These are phyloP conservation scores for Mus spretus DNA, from an alignment of 2,797 vertebrate species.

Conservation along the genomic window DNA sequence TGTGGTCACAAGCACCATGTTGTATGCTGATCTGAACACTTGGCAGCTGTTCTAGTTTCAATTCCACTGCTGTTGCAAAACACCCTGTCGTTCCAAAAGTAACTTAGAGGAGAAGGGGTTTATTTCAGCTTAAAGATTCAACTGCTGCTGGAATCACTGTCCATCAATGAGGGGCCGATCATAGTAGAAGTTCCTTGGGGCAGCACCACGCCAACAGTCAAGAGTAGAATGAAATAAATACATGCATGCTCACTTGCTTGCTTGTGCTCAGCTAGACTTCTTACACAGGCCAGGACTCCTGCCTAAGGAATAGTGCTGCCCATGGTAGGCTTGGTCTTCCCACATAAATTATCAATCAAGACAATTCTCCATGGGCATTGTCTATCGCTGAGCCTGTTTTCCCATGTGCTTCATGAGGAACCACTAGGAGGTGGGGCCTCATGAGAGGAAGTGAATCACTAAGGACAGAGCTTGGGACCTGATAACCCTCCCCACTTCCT, in stretches of 20 bases:
- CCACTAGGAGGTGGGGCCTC: background rate
- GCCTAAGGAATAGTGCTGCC: background rate
- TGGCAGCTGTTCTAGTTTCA: background rate
- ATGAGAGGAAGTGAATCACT: background rate
- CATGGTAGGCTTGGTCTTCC: background rate
- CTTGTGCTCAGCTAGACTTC: background rate
- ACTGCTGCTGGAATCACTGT: background rate
- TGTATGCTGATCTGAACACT: background rate
- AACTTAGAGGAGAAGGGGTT: background rate
- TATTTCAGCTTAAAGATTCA: background rate
- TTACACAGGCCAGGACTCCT: background rate
- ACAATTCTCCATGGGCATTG: background rate
- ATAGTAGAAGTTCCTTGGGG: too few species aligned
- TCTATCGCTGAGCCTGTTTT: background rate
- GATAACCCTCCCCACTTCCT: background rate
- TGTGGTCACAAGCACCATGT: background rate
- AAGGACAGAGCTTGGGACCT: background rate
- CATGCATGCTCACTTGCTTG: background rate
- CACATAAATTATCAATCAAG: background rate
- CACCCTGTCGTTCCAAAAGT: background rate
- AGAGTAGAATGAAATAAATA: background rate
- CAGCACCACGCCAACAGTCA: background rate
- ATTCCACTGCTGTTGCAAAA: background rate
- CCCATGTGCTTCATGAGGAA: background rate
- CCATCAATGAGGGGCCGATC: background rate